Evolutionary conservation across 2,113 vertebrate species (phyloP).

Genomic region (Cyprinus carpio): DNA sequence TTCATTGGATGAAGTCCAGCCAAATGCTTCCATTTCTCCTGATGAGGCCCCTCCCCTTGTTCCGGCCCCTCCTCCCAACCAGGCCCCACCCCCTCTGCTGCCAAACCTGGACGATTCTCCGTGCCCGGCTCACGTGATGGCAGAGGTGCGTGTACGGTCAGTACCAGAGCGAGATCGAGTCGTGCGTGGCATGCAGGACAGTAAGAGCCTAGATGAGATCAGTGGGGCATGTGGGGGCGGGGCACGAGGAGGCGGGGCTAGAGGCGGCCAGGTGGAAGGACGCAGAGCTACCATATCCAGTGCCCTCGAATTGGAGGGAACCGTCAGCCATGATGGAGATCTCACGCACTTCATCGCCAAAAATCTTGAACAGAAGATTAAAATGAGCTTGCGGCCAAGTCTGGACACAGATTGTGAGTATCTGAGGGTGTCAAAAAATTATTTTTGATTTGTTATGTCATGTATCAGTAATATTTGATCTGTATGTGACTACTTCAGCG

Average conservation of each 20-base stretch:
- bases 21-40: conserved; percentile 34
- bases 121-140: conserved; percentile 79
- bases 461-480: background rate
- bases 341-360: conserved; percentile 86
- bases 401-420: conserved; percentile 80
- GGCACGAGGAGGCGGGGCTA: conserved; percentile 66
- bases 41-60: conserved; percentile 50
- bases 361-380: conserved; percentile 90
- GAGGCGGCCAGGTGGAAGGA: conserved; percentile 75
- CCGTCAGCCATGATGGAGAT: conserved; percentile 82
- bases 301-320: conserved; percentile 81
- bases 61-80: conserved; percentile 59
- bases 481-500: conserved; percentile 58
- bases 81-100: conserved; percentile 55
- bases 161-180: conserved; percentile 64
- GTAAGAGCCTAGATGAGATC: conserved; percentile 88
- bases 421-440: conserved; percentile 2
- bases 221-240: conserved; percentile 76
- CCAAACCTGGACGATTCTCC: conserved; percentile 66
- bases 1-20: background rate
- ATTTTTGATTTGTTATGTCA: background rate
- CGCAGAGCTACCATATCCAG: conserved; percentile 82
- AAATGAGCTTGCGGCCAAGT: conserved; percentile 82
- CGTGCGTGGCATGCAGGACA: conserved; percentile 81
- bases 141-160: conserved; percentile 78